Evolutionary conservation across 2,797 vertebrate genomes (phyloP).

Genomic region (Fistularia tabacaria): DNA sequence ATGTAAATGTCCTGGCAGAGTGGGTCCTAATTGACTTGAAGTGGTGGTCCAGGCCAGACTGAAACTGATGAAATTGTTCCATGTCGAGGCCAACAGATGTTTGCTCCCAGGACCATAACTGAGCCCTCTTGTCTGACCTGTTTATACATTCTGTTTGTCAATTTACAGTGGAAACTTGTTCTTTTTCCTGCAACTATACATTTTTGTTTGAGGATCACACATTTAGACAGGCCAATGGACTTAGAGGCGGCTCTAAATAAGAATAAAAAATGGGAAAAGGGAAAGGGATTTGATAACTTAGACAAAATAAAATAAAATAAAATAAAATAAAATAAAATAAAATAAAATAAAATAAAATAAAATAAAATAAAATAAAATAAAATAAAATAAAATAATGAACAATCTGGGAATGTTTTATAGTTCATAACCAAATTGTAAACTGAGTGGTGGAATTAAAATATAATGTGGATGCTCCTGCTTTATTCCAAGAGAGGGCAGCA

Average conservation of each 20-base stretch:
- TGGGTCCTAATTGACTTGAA: constrained; percentile 54
- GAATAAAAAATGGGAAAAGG: no score
- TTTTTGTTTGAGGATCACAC: not conserved
- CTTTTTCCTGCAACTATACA: not conserved
- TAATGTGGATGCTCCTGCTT: not conserved
- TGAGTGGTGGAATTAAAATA: no score
- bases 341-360: no score
- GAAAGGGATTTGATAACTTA: no score
- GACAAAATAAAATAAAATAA: no score
- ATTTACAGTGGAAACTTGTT: not conserved
- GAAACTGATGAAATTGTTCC: constrained; percentile 56
- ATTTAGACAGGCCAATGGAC: no score
- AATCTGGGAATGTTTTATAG: no score
- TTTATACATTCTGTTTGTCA: not conserved
- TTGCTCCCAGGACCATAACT: constrained; percentile 31
- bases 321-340: no score
- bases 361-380: no score
- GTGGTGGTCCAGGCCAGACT: constrained; percentile 31
- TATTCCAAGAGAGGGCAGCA: constrained; percentile 55
- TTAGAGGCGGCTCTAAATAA: no score
- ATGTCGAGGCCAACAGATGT: constrained; percentile 52
- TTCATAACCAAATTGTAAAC: no score
- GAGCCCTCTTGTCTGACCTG: constrained; percentile 17
- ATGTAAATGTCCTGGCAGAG: constrained; percentile 62
- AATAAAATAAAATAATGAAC: no score